Conservation (phyloP, 2,113 vertebrate species). For the Chloropsis hardwickii region DNA sequence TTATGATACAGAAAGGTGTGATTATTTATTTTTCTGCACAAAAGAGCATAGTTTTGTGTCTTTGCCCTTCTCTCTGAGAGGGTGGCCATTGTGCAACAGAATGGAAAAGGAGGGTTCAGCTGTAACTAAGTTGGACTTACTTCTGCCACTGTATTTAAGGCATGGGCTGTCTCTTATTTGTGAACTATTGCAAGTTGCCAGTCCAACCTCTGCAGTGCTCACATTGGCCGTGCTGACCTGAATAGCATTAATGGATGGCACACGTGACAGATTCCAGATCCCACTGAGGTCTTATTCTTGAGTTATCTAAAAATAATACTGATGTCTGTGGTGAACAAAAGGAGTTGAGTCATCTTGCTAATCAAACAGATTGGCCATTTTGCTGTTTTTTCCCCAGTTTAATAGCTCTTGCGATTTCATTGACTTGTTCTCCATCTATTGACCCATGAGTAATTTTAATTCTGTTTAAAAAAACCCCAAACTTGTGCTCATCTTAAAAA, state of each 20-base stretch:
- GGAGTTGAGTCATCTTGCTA: neutral
- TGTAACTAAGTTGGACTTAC: neutral
- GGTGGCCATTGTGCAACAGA: neutral
- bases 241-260: too few relatives aligned
- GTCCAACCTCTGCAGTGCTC: fast-evolving
- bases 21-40: neutral
- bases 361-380: neutral
- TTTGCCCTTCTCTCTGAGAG: neutral
- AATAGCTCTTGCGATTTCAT: neutral
- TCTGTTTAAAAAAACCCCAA: neutral
- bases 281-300: neutral
- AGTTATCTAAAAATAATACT: neutral
- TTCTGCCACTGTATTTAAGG: neutral
- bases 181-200: neutral
- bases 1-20: neutral
- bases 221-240: neutral
- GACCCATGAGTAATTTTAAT: neutral
- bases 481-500: neutral
- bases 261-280: neutral
- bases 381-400: neutral
- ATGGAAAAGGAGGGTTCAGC: neutral
- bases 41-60: neutral
- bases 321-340: neutral
- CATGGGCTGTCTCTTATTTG: neutral
- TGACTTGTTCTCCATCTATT: neutral